Base-by-base conservation (phyloP, 1,140 invertebrate genomes). In the Neodiprion pinetum region DNA sequence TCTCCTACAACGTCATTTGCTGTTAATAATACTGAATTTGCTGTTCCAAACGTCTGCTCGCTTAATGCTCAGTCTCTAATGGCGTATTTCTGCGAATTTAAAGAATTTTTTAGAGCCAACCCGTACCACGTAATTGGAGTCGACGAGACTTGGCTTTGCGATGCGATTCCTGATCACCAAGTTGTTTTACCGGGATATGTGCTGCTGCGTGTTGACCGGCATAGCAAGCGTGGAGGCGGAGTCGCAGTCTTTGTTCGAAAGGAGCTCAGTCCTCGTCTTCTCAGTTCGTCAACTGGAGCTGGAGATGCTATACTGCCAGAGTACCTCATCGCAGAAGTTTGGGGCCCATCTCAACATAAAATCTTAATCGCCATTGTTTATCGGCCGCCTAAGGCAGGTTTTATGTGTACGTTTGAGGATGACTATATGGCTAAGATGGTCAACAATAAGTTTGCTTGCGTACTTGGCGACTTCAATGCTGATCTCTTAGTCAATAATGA, bases 41-140 rank as follows among this genome's bases (percentile, higher is more conserved):
- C 11, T 69, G 11, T 17, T 69, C 11, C 28, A 4, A 69, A 69
- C 23, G 67, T 47, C 17, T 69, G 40, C 67, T 69, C 11, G 5
- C 67, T 69, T 23, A 69, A 69, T 69, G 67, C 67, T 69, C 67
- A 69, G 23, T 47, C 67, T 69, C 67, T 69, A 17, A 11, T 21
- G 21, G 67, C 67, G 14, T 1, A 69, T 69, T 17, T 69, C 9
- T 11, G 21, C 67, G 67, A 69, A 23, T 69, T 69, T 23, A 11
- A 23, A 47, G 67, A 69, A 47, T 23, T 17, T 12, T 23, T 69
- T 12, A 14, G 67, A 23, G 11, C 7, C 8, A 14, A 69, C 21
- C 67, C 67, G 17, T 69, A 17, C 67, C 67, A 69, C 23, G 10
- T 69, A 12, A 69, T 69, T 23, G 67, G 11, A 14, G 67, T 69